Percentiles rank a stretch among this genome's conserved stretches.
phyloP scores from a whole-genome alignment of 37 sponge, comb jelly and placozoan species.

The Ephydatia muelleri region DNA sequence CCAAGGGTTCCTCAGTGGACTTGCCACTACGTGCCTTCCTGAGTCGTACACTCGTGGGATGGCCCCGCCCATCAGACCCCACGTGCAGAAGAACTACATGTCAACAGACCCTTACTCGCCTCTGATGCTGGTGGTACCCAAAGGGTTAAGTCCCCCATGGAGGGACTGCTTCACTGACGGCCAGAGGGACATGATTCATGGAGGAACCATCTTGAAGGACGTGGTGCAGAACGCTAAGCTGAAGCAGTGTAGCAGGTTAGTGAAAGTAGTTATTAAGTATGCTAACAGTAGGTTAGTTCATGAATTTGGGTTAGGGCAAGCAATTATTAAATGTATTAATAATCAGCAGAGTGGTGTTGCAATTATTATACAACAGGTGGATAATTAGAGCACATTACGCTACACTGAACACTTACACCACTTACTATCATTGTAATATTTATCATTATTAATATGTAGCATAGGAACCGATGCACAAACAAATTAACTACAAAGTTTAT shows the following conservation, averaged over 20 bases:
- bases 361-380: no score
- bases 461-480: no score
- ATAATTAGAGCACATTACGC: no score
- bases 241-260: conserved; percentile 72
- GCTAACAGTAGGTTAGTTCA: not conserved
- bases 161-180: conserved; percentile 68
- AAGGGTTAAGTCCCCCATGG: conserved; percentile 62
- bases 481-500: no score
- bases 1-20: conserved; percentile 67
- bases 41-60: conserved; percentile 34
- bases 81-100: conserved; percentile 41
- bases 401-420: no score
- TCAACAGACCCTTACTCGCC: conserved; percentile 69
- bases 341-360: not conserved
- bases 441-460: no score
- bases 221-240: conserved; percentile 50
- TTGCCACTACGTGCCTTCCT: conserved; percentile 31
- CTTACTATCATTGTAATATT: no score
- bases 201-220: conserved; percentile 43
- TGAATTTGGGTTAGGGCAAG: not conserved
- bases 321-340: not conserved
- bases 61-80: conserved; percentile 43
- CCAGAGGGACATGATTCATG: conserved; percentile 57
- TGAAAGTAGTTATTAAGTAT: not conserved
- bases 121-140: conserved; percentile 65